Evolutionary conservation across 2,797 vertebrate species (phyloP).

Genomic region (Sebastes vulpes): DNA sequence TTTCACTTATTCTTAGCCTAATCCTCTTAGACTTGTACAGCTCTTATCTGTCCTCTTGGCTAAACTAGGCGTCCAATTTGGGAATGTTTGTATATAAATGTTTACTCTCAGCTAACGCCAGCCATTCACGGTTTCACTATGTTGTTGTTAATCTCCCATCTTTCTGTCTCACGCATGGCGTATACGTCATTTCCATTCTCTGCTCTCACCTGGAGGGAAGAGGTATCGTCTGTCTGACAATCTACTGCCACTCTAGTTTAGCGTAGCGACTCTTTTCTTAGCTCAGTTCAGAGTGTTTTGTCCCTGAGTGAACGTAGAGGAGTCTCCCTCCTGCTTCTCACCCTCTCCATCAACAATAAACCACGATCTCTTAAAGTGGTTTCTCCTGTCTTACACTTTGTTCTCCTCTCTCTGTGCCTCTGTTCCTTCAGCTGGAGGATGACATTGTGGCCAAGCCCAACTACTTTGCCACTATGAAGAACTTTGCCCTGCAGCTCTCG

Average conservation of each 20-base stretch:
- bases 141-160: slow-evolving; percentile 30
- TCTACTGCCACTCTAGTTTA: slow-evolving; percentile 29
- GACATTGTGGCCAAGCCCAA: slow-evolving; percentile 99
- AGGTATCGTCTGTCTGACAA: slow-evolving; percentile 61
- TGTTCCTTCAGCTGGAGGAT: slow-evolving; percentile 92
- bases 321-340: not conserved
- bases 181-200: slow-evolving; percentile 40
- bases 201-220: slow-evolving; percentile 65
- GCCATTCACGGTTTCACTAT: slow-evolving; percentile 6
- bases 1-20: slow-evolving; percentile 33
- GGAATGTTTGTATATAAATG: not conserved
- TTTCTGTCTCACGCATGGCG: slow-evolving; percentile 22
- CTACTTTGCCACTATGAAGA: slow-evolving; percentile 99
- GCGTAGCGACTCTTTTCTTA: slow-evolving; percentile 23
- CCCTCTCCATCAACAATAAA: not conserved
- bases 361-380: not conserved
- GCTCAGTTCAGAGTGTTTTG: slow-evolving; percentile 1
- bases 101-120: not conserved
- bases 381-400: not conserved
- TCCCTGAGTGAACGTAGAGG: slow-evolving; percentile 36
- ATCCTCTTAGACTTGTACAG: slow-evolving; percentile 36
- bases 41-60: slow-evolving; percentile 29
- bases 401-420: not conserved
- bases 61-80: slow-evolving; percentile 13
- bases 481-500: slow-evolving; percentile 97